Conservation (phyloP, 2,113 vertebrate genomes). For the Rhadina sibilatrix region DNA sequence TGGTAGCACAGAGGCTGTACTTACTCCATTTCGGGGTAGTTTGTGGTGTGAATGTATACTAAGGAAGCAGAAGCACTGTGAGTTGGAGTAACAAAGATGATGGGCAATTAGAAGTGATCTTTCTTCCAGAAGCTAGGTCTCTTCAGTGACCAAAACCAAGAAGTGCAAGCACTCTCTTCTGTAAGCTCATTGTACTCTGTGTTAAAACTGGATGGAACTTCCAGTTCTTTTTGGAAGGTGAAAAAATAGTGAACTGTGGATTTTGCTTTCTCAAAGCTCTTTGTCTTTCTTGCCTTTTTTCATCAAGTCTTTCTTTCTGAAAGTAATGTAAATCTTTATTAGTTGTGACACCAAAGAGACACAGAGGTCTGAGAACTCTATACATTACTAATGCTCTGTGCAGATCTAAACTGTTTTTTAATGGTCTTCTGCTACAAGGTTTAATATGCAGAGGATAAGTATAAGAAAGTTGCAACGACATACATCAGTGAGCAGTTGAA, state of each 20-base stretch:
- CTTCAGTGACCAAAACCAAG: neutral
- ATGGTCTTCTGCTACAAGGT: neutral
- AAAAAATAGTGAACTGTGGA: neutral
- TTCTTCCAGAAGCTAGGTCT: neutral
- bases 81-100: neutral
- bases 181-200: neutral
- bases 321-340: conserved; percentile 1
- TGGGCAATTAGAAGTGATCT: neutral
- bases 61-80: neutral
- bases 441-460: neutral
- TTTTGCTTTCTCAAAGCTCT: neutral
- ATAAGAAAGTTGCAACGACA: neutral
- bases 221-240: neutral
- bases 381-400: neutral
- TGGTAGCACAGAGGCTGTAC: neutral
- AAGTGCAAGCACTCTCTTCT: neutral
- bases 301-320: neutral
- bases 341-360: neutral
- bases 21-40: rapidly evolving
- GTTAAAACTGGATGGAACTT: neutral
- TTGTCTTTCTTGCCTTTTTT: neutral
- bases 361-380: neutral
- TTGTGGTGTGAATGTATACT: neutral
- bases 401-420: neutral
- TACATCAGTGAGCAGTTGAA: neutral